Evolutionary conservation across 2,888 invertebrate species (phyloP), one percentile per base, ranked within the genome.

Genomic region (Eudasyphora cyanicolor): DNA sequence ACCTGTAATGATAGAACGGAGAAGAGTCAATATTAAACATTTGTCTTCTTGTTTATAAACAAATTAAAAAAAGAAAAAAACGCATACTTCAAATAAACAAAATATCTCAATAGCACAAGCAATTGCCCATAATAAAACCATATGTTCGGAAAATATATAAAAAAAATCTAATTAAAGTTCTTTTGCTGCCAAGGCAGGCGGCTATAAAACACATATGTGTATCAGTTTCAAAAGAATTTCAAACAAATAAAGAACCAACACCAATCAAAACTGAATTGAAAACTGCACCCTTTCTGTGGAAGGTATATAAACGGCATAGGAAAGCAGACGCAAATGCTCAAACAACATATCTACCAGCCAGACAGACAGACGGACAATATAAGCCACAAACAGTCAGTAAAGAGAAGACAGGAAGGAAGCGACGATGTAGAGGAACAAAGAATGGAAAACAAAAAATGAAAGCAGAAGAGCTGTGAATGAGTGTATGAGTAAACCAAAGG

Each of bases 1-100:
- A 84, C 84, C 84, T 84, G 76, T n/a, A 84, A 84, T 62, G 64
- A 84, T 10, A 78, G 1, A 45, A 83, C 42, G 60, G 38, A 60
- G 64, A 71, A 14, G 74, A 73, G 0, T 51, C 12, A 76, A 10
- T 42, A 57, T 76, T 67, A 60, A 49, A 70, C 19, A 70, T 38
- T 73, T 29, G 27, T 42, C 5, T 24, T 7, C 19, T 29, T 19
- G 12, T 10, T 24, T 57, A 27, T 21, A 54, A 54, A 54, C 21
- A 24, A 14, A 24, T 57, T 57, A 0, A 27, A 7, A 49, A 2
- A 49, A 51, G n/a, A 57, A 32, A 64, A 12, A 64, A 64, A 64
- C 32, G 8, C 3, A 29, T 14, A 64, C 4, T 7, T 29, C 21
- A 62, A 12, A 29, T n/a, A 62, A 32, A 32, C 14, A 27, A 17